Evolutionary conservation across 2,797 vertebrate species (phyloP), one percentile per base, ranked within the genome.

Genomic region (Manis javanica): DNA sequence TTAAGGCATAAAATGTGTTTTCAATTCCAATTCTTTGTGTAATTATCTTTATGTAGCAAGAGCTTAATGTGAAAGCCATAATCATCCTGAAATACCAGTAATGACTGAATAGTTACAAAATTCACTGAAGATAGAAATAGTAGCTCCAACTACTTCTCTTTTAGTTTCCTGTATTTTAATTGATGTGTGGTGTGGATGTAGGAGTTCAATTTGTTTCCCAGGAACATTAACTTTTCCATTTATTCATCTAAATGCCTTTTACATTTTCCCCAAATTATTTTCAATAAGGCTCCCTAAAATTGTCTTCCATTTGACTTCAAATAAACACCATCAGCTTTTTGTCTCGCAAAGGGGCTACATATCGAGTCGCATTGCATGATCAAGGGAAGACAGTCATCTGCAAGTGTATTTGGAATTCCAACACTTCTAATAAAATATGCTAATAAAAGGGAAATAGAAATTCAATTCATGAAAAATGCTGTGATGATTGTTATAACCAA

Each of bases 41-140:
- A 26, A 34, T 86, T 86, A 10, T 51, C 39, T 95, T 68, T 92
- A 49, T 88, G 51, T 79, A 61, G 42, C n/a, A 24, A 90, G 82
- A 53, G 23, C 31, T 90, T 95, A 95, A 85, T 87, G 37, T 93
- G 29, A 90, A 91, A 72, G 31, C n/a, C 42, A 55, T 29, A 68
- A 79, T 49, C 11, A 61, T 64, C 66, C 31, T 66, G 49, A 95
- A 90, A 81, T 94, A 61, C 7, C 59, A 95, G 24, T 55, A 87
- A 79, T 42, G 53, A 42, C 57, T 92, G 9, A 90, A 39, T 15
- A 77, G 49, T 57, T 79, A 84, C 4, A 81, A 87, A 91, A 89
- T 81, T 59, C 75, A 85, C 2, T 37, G 29, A 87, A 92, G 24
- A 37, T 75, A 11, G 26, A 90, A 77, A 84, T 84, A 24, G 82